phyloP scores from a whole-genome alignment of 92 coral and sea anemone species.

The Heliopora coerulea region DNA sequence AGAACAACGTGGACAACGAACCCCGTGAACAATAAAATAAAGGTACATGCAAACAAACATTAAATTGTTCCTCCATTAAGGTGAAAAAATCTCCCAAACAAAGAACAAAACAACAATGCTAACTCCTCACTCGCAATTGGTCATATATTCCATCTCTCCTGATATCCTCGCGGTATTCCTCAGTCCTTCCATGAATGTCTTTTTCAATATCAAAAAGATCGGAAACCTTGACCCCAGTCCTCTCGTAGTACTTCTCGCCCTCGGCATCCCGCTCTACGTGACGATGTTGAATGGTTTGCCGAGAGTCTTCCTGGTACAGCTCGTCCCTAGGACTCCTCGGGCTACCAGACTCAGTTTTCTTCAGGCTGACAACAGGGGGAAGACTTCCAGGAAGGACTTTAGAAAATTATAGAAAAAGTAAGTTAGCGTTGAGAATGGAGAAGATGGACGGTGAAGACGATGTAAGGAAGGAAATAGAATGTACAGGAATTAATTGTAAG shows the following conservation, averaged over 20 bases:
- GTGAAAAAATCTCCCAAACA: no score
- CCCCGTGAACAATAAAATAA: no score
- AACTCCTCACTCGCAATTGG: conserved; percentile 18
- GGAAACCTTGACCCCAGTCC: conserved; percentile 87
- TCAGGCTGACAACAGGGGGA: conserved; percentile 25
- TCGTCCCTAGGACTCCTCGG: conserved; percentile 83
- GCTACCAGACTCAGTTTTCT: conserved; percentile 23
- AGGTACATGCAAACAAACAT: no score
- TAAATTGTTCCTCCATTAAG: no score
- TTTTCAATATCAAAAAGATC: conserved; percentile 86
- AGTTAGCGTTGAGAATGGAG: background rate
- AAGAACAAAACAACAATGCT: no score
- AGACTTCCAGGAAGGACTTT: conserved; percentile 27
- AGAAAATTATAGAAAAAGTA: background rate
- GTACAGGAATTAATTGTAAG: no score
- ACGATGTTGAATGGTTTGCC: conserved; percentile 52
- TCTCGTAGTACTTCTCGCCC: conserved; percentile 59
- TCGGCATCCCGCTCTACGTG: conserved; percentile 76
- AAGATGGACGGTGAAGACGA: no score
- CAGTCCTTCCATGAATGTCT: conserved; percentile 64
- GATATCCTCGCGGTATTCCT: conserved; percentile 25
- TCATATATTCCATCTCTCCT: background rate
- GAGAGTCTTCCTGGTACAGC: conserved; percentile 47
- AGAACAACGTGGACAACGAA: no score
- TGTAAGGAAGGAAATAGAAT: no score